These are phyloP conservation scores for Drosophila hydei DNA, from an alignment of 1,140 invertebrate genomes.

Conservation along the genomic window DNA sequence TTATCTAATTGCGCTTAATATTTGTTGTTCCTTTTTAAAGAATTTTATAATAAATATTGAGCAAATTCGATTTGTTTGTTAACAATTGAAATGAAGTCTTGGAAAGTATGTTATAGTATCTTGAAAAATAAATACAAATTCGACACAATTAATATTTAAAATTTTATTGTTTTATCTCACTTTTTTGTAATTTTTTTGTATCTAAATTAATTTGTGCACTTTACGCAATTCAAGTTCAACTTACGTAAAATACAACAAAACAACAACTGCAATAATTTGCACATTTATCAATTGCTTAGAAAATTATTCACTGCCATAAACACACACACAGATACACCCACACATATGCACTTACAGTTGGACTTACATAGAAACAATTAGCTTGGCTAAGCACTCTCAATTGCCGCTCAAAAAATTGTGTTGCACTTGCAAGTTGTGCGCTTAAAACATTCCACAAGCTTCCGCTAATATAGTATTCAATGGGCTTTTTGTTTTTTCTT, in stretches of 20 bases:
- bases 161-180: background rate
- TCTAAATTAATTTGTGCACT: constrained; percentile 8
- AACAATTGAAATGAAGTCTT: no score
- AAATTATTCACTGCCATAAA: constrained; percentile 26
- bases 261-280: constrained; percentile 39
- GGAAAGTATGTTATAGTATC: no score
- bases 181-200: background rate
- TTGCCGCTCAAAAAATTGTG: background rate
- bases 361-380: background rate
- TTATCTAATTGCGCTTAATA: no score
- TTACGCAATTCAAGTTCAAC: constrained; percentile 25
- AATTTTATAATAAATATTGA: no score
- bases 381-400: constrained; percentile 10
- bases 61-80: no score
- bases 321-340: background rate
- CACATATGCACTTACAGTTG: constrained; percentile 1
- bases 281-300: constrained; percentile 42
- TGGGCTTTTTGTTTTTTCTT: background rate
- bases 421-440: background rate
- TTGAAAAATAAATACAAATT: no score
- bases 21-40: no score
- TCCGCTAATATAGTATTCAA: background rate
- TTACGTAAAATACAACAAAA: constrained; percentile 60
- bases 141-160: no score
- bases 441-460: background rate